Evolutionary conservation across 2,888 invertebrate genomes (phyloP).

Genomic region (Kuschelorhynchus macadamiae): DNA sequence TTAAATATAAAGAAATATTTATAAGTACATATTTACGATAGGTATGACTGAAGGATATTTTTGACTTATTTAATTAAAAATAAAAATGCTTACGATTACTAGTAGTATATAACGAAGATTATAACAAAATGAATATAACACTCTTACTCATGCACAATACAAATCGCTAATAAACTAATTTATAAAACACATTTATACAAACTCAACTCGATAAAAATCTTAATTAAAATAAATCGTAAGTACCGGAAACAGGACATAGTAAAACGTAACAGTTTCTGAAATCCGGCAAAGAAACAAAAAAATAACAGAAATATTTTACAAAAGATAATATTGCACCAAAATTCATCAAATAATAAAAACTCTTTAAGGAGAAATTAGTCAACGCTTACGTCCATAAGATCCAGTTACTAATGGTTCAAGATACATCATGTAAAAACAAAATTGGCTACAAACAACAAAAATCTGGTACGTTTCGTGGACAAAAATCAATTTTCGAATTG

Average conservation of each 20-base stretch:
- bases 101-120: neutral
- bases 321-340: conserved; percentile 30
- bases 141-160: conserved; percentile 16
- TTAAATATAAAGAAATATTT: conserved; percentile 29
- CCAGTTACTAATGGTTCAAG: too few species aligned
- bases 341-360: conserved; percentile 18
- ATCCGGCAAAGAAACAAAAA: neutral
- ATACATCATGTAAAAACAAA: too few species aligned
- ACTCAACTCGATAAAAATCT: conserved; percentile 16
- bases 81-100: conserved; percentile 18
- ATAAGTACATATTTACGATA: conserved; percentile 31
- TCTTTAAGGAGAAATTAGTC: too few species aligned
- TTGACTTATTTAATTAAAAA: conserved; percentile 16
- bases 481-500: too few species aligned
- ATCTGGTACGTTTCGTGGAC: too few species aligned
- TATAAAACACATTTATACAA: conserved; percentile 6
- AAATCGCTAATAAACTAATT: conserved; percentile 16
- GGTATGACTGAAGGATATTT: conserved; percentile 28
- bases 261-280: neutral
- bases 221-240: neutral
- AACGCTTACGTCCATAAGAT: too few species aligned
- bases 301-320: conserved; percentile 21
- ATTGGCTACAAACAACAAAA: too few species aligned
- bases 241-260: neutral
- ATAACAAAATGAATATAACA: conserved; percentile 17